Evolutionary conservation across 2,113 vertebrate genomes (phyloP).

Genomic region (Crocuta crocuta): DNA sequence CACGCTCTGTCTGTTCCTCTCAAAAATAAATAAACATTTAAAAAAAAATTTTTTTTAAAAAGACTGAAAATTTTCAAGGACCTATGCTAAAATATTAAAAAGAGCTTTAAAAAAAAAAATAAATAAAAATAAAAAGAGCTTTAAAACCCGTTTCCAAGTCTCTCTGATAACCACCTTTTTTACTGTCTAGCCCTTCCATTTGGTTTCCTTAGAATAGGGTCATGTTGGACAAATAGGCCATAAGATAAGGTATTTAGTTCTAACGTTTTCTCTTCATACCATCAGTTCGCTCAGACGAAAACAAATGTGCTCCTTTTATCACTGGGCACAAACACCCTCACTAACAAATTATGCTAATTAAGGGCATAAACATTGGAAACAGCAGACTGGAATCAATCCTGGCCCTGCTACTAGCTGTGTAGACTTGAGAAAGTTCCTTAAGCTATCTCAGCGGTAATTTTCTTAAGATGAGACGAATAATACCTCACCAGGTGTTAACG

Average conservation of each 20-base stretch:
- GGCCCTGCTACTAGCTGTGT: neutral
- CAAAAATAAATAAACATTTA: neutral
- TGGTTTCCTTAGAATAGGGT: neutral
- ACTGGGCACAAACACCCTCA: neutral
- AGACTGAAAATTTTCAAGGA: neutral
- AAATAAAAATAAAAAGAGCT: conserved; percentile 26
- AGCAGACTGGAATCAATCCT: neutral
- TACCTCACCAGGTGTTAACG: neutral
- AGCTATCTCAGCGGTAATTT: neutral
- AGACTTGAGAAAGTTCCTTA: neutral
- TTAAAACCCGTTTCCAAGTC: neutral
- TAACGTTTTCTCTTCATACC: neutral
- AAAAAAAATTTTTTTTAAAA: too few relatives aligned
- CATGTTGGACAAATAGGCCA: neutral
- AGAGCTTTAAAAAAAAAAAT: neutral
- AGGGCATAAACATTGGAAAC: neutral
- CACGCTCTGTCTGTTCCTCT: neutral
- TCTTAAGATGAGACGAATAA: neutral
- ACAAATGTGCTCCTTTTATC: neutral
- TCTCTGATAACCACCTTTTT: neutral
- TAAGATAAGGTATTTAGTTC: neutral
- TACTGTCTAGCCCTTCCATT: neutral
- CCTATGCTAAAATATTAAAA: neutral
- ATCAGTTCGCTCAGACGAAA: neutral
- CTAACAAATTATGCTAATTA: neutral